phyloP scores from a whole-genome alignment of 2,113 vertebrate species.

The human (Homo sapiens) region DNA sequence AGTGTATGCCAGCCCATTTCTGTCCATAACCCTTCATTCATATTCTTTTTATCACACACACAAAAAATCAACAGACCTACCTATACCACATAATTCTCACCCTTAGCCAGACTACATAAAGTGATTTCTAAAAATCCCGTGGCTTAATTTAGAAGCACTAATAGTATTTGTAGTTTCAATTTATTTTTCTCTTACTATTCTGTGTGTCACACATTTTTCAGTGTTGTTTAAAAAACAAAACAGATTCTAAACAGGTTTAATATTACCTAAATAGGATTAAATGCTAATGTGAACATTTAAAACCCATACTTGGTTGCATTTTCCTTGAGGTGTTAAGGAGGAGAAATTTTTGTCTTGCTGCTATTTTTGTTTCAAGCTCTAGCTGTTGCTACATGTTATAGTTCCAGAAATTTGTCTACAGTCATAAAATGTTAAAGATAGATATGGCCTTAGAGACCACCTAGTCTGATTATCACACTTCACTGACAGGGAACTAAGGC shows the following conservation, averaged over 20 bases:
- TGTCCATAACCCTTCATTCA: constrained; percentile 39
- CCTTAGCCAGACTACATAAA: constrained; percentile 22
- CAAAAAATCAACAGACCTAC: constrained; percentile 36
- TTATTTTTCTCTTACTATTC: constrained; percentile 66
- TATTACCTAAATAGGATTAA: constrained; percentile 70
- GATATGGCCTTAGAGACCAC: constrained; percentile 17
- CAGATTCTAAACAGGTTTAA: constrained; percentile 72
- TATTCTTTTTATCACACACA: background rate
- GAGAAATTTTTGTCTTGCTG: constrained; percentile 69
- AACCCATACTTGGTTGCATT: constrained; percentile 49
- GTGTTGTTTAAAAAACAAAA: constrained; percentile 73
- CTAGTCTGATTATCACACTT: background rate
- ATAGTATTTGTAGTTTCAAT: constrained; percentile 61
- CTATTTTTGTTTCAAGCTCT: constrained; percentile 64
- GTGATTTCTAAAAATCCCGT: constrained; percentile 54
- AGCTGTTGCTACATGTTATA: constrained; percentile 37
- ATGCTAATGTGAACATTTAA: constrained; percentile 73
- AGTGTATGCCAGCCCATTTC: background rate
- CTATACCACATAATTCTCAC: constrained; percentile 37
- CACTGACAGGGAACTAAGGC: background rate
- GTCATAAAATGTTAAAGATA: constrained; percentile 54
- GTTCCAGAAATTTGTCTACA: constrained; percentile 55
- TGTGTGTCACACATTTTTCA: constrained; percentile 60
- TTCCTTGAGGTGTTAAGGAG: constrained; percentile 68
- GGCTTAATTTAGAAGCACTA: constrained; percentile 65